These are phyloP conservation scores for Plagiodera versicolora DNA, from an alignment of 2,888 invertebrate genomes.

Conservation along the genomic window DNA sequence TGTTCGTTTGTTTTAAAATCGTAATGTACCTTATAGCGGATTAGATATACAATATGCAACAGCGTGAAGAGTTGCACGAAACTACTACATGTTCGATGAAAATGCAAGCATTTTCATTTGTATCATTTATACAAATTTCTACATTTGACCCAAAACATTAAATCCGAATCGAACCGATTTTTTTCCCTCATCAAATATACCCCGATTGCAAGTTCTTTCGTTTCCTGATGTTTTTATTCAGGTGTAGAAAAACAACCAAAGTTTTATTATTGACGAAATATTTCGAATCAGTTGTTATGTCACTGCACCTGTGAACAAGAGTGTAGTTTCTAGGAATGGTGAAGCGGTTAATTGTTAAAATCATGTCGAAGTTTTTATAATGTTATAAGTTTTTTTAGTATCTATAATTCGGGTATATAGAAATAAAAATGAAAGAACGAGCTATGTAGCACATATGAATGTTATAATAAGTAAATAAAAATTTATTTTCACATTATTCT, in stretches of 20 bases:
- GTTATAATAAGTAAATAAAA: conserved; percentile 34
- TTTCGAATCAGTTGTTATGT: conserved; percentile 14
- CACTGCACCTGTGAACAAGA: conserved; percentile 24
- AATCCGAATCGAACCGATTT: too few species aligned
- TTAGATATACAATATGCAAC: conserved; percentile 30
- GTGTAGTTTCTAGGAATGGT: conserved; percentile 37
- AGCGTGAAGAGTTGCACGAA: conserved; percentile 23
- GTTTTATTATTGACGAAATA: conserved; percentile 25
- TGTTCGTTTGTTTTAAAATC: conserved; percentile 26
- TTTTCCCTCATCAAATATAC: not conserved
- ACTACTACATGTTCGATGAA: conserved; percentile 18
- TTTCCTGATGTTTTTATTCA: conserved; percentile 19
- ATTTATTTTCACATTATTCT: conserved; percentile 34
- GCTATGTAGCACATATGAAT: conserved; percentile 29
- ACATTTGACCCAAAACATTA: conserved; percentile 17
- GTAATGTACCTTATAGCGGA: conserved; percentile 32
- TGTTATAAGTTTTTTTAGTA: conserved; percentile 32
- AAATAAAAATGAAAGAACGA: conserved; percentile 27
- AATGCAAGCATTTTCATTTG: conserved; percentile 26
- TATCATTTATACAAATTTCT: conserved; percentile 18
- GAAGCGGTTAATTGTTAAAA: conserved; percentile 39
- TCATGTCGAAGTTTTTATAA: conserved; percentile 31
- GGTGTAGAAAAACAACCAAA: conserved; percentile 31
- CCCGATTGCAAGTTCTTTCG: not conserved
- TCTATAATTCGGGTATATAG: conserved; percentile 37